Base-by-base conservation (phyloP, 2,797 vertebrate species). In the Lithobates sylvaticus region DNA sequence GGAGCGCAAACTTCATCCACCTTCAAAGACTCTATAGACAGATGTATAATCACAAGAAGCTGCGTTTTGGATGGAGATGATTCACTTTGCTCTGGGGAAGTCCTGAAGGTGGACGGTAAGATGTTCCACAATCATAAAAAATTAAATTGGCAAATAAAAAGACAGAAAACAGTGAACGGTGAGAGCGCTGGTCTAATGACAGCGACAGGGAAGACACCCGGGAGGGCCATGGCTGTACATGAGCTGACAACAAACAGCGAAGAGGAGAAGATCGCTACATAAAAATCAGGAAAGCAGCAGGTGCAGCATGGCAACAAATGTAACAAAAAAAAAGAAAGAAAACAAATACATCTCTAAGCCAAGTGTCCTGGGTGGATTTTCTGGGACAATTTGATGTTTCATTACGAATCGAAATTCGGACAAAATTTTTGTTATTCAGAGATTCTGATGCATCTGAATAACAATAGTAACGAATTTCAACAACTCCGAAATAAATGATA, bases 111-210 rank as follows among this genome's bases (percentile, higher is more conserved):
- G 42, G 13, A 34, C 9, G 18, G 15, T 47, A n/a, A 34, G 42
- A 65, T 34, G 78, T 9, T 54, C 27, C 65, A 54, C 27, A 54
- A 27, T 13, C 3, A 9, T 10, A 70, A 70, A 69, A 70, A 50
- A 8, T 4, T 32, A 36, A 69, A 47, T 50, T 26, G 16, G 64
- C 77, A 79, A 70, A 70, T 70, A 34, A 80, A 80, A 80, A 34
- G 27, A 29, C 34, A 27, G 50, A 65, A 70, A 34, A 21, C 27
- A 3, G 21, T 26, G 18, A 79, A 32, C 50, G 65, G 77, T 26
- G 39, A 50, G n/a, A 32, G 16, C 15, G 16, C 29, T 39, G 64
- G n/a, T 29, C 18, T 70, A 50, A 80, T 54, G 67, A 70, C 42
- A 6, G 50, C 29, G 32, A 27, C 13, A 34, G 12, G 26, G 23